These are phyloP conservation scores for Tachina fera DNA, from an alignment of 2,888 invertebrate genomes.

Conservation along the genomic window DNA sequence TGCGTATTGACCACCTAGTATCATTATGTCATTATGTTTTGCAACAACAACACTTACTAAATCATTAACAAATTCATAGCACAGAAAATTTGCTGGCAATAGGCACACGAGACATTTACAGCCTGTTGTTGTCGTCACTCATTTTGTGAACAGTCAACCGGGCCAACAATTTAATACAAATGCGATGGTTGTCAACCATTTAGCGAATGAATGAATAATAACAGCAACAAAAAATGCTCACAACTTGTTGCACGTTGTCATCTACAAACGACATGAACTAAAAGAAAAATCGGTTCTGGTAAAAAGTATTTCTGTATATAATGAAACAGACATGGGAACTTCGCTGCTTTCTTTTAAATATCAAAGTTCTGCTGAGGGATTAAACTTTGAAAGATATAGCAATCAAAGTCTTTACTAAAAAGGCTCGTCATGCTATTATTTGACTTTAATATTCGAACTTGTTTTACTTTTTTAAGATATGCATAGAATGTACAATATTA, in stretches of 20 bases:
- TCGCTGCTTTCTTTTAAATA: neutral
- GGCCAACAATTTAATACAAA: slow-evolving; percentile 56
- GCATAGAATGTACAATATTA: too few relatives aligned
- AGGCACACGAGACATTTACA: slow-evolving; percentile 62
- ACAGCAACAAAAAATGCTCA: slow-evolving; percentile 70
- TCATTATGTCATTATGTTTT: slow-evolving; percentile 29
- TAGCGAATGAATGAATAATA: slow-evolving; percentile 57
- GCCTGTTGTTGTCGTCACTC: slow-evolving; percentile 72
- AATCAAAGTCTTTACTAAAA: too few relatives aligned
- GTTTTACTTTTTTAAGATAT: too few relatives aligned
- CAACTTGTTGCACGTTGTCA: slow-evolving; percentile 73
- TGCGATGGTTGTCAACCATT: slow-evolving; percentile 57
- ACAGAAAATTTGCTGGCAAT: slow-evolving; percentile 31
- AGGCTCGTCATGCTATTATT: too few relatives aligned
- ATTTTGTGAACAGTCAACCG: slow-evolving; percentile 70
- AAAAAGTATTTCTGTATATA: neutral
- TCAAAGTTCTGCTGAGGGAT: neutral
- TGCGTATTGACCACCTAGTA: slow-evolving; percentile 59
- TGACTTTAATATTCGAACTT: too few relatives aligned
- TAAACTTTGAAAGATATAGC: too few relatives aligned
- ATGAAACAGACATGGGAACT: neutral
- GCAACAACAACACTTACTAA: slow-evolving; percentile 27
- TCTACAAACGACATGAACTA: slow-evolving; percentile 44
- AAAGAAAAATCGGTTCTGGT: neutral
- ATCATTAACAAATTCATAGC: slow-evolving; percentile 30